These are phyloP conservation scores for Lithobates sylvaticus DNA, from an alignment of 2,797 vertebrate species.

Conservation along the genomic window DNA sequence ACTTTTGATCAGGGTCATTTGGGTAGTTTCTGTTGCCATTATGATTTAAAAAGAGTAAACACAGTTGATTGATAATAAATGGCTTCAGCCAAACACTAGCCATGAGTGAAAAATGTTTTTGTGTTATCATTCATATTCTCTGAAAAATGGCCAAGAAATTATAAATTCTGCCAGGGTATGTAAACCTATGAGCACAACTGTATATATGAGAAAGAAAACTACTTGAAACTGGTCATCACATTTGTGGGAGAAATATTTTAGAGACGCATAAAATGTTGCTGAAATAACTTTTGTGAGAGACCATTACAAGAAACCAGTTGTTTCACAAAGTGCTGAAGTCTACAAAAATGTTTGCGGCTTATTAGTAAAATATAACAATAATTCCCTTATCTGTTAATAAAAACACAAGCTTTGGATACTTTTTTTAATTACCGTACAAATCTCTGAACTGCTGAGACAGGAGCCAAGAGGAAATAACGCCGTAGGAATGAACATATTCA, in stretches of 20 bases:
- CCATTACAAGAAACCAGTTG: background rate
- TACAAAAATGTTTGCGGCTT: background rate
- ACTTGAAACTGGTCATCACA: no score
- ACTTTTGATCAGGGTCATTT: no score
- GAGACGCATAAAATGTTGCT: constrained; percentile 10
- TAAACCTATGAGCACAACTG: no score
- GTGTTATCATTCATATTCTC: no score
- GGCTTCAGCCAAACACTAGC: no score
- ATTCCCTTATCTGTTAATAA: constrained; percentile 20
- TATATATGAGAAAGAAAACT: no score
- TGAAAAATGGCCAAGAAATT: no score
- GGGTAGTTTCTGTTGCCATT: no score
- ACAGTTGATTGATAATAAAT: no score
- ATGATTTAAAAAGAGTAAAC: no score
- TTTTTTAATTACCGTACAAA: constrained; percentile 32
- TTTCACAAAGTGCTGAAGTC: constrained; percentile 12
- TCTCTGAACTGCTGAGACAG: constrained; percentile 21
- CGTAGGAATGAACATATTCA: background rate
- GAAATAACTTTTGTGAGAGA: constrained; percentile 2
- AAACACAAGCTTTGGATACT: constrained; percentile 4
- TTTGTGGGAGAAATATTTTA: background rate
- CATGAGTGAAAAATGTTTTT: no score
- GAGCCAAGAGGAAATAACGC: background rate
- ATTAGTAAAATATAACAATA: background rate
- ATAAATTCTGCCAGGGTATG: no score